A percentile compares a stretch with the other conserved stretches of the same genome.
phyloP scores from a whole-genome alignment of 2,888 invertebrate species.

The Rhamnusium bicolor region DNA sequence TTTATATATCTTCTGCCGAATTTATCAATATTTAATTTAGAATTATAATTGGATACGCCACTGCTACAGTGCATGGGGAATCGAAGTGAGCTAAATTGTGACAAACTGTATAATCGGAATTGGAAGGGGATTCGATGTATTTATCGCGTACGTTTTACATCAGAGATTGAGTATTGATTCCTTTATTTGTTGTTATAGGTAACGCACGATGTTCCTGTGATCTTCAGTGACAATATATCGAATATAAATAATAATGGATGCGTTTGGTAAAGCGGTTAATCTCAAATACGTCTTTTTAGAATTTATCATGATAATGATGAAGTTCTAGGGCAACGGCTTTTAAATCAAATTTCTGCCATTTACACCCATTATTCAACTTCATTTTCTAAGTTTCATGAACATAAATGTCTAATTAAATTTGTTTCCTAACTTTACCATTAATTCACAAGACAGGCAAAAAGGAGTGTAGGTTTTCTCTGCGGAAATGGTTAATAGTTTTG shows the following conservation, averaged over 20 bases:
- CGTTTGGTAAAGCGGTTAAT: neutral
- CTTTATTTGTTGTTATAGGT: neutral
- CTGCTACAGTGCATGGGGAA: slow-evolving; percentile 9
- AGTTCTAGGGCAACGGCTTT: neutral
- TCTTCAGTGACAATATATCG: neutral
- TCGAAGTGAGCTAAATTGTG: slow-evolving; percentile 44
- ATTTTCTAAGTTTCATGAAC: slow-evolving; percentile 1
- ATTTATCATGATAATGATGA: neutral
- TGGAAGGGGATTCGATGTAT: slow-evolving; percentile 38
- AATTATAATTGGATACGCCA: slow-evolving; percentile 10
- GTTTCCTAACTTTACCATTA: neutral
- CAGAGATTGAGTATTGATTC: slow-evolving; percentile 23
- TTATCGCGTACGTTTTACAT: slow-evolving; percentile 39
- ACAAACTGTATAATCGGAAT: slow-evolving; percentile 49
- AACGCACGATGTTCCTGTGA: neutral
- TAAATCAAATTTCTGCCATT: slow-evolving; percentile 1
- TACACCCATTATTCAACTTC: neutral
- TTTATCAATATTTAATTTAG: neutral
- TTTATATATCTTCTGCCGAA: too few species aligned
- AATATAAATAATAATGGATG: neutral
- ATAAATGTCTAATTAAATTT: slow-evolving; percentile 5
- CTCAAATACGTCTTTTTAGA: neutral
- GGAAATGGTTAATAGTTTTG: neutral
- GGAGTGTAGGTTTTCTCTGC: neutral
- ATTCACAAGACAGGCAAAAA: neutral